Percentiles rank a stretch among this genome's conserved stretches.
Evolutionary conservation across 1,140 invertebrate species (phyloP).

Genomic region (Heterodera schachtii): DNA sequence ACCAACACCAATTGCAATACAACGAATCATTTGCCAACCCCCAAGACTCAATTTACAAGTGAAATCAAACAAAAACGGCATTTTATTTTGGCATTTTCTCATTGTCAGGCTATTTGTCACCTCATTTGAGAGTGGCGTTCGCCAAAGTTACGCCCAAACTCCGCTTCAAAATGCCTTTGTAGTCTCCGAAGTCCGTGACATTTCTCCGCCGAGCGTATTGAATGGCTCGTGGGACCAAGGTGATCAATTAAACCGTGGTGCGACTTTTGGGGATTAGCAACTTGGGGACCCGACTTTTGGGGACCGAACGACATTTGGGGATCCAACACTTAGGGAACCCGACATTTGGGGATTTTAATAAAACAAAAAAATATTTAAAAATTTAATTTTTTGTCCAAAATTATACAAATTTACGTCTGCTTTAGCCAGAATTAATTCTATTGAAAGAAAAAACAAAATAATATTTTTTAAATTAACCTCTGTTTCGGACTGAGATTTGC

Average conservation of each 20-base stretch:
- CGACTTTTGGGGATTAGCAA: neutral
- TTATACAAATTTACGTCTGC: no score
- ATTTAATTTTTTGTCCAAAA: no score
- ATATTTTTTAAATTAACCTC: no score
- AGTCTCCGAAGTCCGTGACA: constrained; percentile 61
- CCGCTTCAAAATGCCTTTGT: constrained; percentile 57
- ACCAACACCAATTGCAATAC: constrained; percentile 55
- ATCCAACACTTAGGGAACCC: no score
- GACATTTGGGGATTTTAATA: no score
- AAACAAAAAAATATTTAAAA: neutral
- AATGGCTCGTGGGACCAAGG: constrained; percentile 56
- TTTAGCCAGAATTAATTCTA: no score
- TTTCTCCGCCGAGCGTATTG: constrained; percentile 54
- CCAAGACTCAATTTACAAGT: constrained; percentile 57
- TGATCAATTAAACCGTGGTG: neutral
- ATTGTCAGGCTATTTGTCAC: constrained; percentile 44
- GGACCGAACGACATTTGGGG: no score
- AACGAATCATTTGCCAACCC: constrained; percentile 62
- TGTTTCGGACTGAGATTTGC: no score
- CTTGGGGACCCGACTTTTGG: neutral
- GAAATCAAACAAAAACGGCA: neutral
- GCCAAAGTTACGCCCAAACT: constrained; percentile 61
- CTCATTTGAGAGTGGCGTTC: constrained; percentile 58
- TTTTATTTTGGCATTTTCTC: neutral
- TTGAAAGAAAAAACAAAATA: no score